phyloP scores from a whole-genome alignment of 2,113 vertebrate genomes.

The Hippoglossus stenolepis region DNA sequence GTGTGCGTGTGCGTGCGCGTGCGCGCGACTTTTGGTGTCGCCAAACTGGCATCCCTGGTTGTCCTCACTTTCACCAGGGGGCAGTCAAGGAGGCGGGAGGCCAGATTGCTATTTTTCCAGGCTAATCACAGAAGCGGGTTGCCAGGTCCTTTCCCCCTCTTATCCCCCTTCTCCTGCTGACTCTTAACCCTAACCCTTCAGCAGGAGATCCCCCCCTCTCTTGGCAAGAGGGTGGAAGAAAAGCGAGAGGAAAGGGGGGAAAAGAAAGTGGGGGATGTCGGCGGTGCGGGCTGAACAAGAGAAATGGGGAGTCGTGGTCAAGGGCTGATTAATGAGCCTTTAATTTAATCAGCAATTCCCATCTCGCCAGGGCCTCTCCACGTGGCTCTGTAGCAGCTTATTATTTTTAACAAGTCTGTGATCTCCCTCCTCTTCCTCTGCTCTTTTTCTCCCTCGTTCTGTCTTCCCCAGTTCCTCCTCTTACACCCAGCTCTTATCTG shows the following conservation, averaged over 20 bases:
- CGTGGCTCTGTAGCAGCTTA: conserved; percentile 89
- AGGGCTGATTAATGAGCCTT: conserved; percentile 93
- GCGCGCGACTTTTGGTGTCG: neutral
- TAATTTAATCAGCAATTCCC: conserved; percentile 95
- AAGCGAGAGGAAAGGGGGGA: neutral
- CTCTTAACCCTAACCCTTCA: conserved; percentile 62
- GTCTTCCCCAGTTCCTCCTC: conserved; percentile 46
- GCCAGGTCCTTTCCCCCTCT: conserved; percentile 45
- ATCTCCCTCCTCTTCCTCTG: conserved; percentile 80
- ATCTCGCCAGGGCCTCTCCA: conserved; percentile 83
- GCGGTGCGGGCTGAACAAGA: conserved; percentile 81
- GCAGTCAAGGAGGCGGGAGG: conserved; percentile 33
- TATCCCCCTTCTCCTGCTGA: conserved; percentile 45
- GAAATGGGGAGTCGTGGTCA: conserved; percentile 81
- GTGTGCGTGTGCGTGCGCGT: neutral
- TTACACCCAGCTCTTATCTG: conserved; percentile 71
- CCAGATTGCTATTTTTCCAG: conserved; percentile 62
- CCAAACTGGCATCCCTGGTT: conserved; percentile 33
- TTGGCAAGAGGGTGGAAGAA: conserved; percentile 41
- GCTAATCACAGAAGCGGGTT: conserved; percentile 48
- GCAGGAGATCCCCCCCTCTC: conserved; percentile 42
- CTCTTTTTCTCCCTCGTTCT: conserved; percentile 51
- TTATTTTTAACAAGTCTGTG: conserved; percentile 92
- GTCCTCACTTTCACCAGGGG: conserved; percentile 40
- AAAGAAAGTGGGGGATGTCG: conserved; percentile 63